Conservation (phyloP, 2,797 vertebrate genomes). For the Neopelma chrysocephalum region DNA sequence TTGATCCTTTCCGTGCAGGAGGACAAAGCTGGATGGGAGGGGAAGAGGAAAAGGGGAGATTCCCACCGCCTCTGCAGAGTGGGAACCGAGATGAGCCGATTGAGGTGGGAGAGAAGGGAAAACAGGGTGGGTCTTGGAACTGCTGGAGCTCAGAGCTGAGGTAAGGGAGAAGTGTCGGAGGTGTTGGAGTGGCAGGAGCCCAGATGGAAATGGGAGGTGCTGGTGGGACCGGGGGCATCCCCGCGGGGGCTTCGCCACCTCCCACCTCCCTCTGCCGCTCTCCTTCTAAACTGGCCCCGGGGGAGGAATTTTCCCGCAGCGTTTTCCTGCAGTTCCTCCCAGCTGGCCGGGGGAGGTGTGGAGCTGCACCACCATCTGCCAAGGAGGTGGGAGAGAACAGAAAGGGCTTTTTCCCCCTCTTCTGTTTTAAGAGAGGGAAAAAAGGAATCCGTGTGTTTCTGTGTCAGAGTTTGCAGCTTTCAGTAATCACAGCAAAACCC, state of each 20-base stretch:
- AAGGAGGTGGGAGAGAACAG: slow-evolving; percentile 1
- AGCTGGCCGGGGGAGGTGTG: slow-evolving; percentile 42
- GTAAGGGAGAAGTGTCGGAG: rapidly evolving
- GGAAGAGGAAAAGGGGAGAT: no score
- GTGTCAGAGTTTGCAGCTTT: neutral
- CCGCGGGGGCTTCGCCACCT: neutral
- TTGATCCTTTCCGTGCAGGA: neutral
- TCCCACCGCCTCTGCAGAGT: rapidly evolving
- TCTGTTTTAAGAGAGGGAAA: neutral
- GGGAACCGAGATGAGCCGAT: rapidly evolving
- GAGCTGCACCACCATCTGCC: slow-evolving; percentile 17
- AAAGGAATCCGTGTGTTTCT: neutral
- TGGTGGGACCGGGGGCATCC: neutral
- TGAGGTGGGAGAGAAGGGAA: rapidly evolving
- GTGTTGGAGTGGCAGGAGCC: neutral
- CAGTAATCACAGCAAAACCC: neutral
- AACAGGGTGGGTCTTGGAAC: rapidly evolving
- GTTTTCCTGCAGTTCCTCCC: neutral
- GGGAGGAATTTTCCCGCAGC: neutral
- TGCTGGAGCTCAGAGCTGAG: neutral
- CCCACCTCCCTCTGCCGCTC: neutral
- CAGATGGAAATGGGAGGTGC: rapidly evolving
- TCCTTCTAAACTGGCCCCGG: neutral
- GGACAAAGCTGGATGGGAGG: neutral
- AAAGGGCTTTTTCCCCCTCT: neutral